phyloP scores from a whole-genome alignment of 2,888 invertebrate genomes.

The Thera britannica region DNA sequence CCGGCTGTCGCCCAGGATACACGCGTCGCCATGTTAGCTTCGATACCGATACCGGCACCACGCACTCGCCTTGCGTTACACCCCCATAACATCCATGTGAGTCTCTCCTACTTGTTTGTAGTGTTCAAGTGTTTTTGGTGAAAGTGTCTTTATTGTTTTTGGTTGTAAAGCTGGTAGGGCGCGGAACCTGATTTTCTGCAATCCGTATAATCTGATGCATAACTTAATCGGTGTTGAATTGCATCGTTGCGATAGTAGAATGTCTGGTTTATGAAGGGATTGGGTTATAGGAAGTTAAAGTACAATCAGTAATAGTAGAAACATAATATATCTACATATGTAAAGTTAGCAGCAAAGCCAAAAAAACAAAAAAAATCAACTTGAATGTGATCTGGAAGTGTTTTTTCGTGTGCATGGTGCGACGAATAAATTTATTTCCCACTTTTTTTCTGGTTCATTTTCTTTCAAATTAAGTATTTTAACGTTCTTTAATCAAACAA shows the following conservation, averaged over 20 bases:
- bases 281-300: constrained; percentile 23
- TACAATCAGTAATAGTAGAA: background rate
- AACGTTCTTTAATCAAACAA: too few species aligned
- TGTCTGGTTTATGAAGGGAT: constrained; percentile 27
- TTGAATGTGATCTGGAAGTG: background rate
- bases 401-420: too few species aligned
- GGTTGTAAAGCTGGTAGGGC: constrained; percentile 36
- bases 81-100: constrained; percentile 79
- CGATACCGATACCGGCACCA: constrained; percentile 72
- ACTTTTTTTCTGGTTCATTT: too few species aligned
- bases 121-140: constrained; percentile 19
- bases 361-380: too few species aligned
- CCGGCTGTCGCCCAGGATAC: constrained; percentile 54
- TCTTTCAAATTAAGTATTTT: too few species aligned
- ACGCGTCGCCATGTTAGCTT: constrained; percentile 62
- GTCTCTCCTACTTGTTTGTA: constrained; percentile 39
- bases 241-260: constrained; percentile 17
- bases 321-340: too few species aligned
- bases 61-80: constrained; percentile 74
- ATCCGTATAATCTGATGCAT: constrained; percentile 70
- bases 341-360: too few species aligned
- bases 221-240: constrained; percentile 49
- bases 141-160: constrained; percentile 20
- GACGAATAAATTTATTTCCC: too few species aligned
- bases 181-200: constrained; percentile 76